phyloP scores from a whole-genome alignment of 2,113 vertebrate genomes.

The Sturnira hondurensis region DNA sequence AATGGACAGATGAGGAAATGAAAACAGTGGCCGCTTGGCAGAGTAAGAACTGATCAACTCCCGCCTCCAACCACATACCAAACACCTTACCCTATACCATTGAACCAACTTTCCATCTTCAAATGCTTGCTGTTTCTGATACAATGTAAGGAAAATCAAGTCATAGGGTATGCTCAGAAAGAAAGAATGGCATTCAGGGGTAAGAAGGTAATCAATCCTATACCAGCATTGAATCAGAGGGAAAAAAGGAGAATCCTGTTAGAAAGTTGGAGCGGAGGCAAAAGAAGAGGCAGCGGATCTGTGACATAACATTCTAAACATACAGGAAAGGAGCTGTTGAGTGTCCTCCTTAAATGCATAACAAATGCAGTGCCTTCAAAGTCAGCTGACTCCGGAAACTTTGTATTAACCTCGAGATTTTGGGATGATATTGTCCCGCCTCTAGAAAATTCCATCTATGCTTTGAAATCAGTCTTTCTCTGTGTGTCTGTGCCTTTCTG shows the following conservation, averaged over 20 bases:
- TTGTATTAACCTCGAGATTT: neutral
- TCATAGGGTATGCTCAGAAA: neutral
- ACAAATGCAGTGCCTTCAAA: neutral
- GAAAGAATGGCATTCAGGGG: neutral
- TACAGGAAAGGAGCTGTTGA: neutral
- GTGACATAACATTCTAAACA: neutral
- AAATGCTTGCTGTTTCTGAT: neutral
- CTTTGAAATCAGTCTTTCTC: neutral
- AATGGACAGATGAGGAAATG: neutral
- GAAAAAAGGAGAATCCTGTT: neutral
- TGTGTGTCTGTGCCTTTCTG: neutral
- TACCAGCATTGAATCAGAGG: neutral
- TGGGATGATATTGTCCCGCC: neutral
- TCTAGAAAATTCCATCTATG: neutral
- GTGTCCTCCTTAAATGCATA: neutral
- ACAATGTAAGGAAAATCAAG: neutral
- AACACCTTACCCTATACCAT: accelerated
- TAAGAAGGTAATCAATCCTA: neutral
- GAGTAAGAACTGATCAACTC: neutral
- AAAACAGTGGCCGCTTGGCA: neutral
- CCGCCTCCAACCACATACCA: neutral
- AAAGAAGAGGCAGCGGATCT: neutral
- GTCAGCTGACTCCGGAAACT: neutral
- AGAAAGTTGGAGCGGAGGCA: neutral
- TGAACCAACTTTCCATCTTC: neutral